phyloP scores from a whole-genome alignment of 2,888 invertebrate genomes.

The Nomada ferruginata region DNA sequence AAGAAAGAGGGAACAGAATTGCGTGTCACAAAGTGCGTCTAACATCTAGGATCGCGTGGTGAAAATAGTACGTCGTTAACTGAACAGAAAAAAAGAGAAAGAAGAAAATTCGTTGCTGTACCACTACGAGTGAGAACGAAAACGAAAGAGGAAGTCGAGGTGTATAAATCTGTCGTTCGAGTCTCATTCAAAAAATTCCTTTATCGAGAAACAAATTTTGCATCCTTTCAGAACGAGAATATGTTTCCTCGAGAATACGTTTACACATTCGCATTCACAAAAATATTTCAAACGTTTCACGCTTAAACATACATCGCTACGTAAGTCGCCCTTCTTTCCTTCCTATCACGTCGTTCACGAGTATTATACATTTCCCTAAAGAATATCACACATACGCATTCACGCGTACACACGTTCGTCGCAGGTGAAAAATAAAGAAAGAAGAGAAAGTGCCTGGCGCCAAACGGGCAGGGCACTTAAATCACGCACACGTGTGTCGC shows the following conservation, averaged over 20 bases:
- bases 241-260: neutral
- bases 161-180: conserved; percentile 24
- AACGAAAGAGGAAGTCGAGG: conserved; percentile 9
- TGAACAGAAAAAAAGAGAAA: neutral
- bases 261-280: conserved; percentile 3
- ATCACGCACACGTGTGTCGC: conserved; percentile 39
- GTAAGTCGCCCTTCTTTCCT: neutral
- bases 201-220: conserved; percentile 40
- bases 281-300: conserved; percentile 19
- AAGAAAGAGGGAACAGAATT: neutral
- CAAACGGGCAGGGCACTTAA: conserved; percentile 25
- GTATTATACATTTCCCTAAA: neutral
- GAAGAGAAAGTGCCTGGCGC: conserved; percentile 15
- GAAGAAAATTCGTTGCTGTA: neutral
- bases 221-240: neutral
- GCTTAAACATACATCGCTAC: neutral
- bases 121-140: neutral
- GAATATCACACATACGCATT: neutral
- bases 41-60: neutral
- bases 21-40: neutral
- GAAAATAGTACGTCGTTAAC: neutral
- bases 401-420: neutral
- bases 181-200: conserved; percentile 27
- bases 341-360: too few species aligned
- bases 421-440: neutral